These are phyloP conservation scores for Hyles lineata DNA, from an alignment of 2,888 invertebrate species.

Conservation along the genomic window DNA sequence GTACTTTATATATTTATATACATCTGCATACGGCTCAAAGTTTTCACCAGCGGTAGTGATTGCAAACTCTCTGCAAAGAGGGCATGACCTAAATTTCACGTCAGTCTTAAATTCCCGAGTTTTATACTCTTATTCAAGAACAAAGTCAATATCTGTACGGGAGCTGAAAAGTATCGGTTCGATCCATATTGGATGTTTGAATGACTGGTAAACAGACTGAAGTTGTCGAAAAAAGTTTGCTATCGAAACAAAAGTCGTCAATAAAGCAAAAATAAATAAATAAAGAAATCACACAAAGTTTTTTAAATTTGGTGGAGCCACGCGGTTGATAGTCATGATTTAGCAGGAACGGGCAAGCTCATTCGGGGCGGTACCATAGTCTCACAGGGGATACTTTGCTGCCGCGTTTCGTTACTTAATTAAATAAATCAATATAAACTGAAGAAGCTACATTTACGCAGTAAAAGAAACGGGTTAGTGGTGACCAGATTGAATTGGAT, in stretches of 20 bases:
- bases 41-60: not conserved
- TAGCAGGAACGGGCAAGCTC: no score
- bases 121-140: slow-evolving; percentile 6
- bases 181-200: slow-evolving; percentile 13
- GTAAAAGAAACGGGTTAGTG: no score
- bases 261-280: not conserved
- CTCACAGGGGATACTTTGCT: no score
- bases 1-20: not conserved
- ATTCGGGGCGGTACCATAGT: no score
- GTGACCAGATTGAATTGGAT: no score
- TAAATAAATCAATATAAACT: no score
- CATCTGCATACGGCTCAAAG: not conserved
- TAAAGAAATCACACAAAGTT: no score
- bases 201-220: not conserved
- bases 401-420: no score
- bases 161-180: not conserved
- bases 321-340: no score
- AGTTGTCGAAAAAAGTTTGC: not conserved
- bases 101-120: slow-evolving; percentile 14
- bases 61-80: not conserved
- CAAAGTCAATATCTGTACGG: slow-evolving; percentile 10
- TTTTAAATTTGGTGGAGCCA: no score
- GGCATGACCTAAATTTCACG: slow-evolving; percentile 21
- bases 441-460: no score
- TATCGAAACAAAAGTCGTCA: not conserved